A percentile compares a stretch with the other conserved stretches of the same genome.
Conservation (phyloP, 2,888 invertebrate genomes). For the Cryptocephalus moraei region DNA sequence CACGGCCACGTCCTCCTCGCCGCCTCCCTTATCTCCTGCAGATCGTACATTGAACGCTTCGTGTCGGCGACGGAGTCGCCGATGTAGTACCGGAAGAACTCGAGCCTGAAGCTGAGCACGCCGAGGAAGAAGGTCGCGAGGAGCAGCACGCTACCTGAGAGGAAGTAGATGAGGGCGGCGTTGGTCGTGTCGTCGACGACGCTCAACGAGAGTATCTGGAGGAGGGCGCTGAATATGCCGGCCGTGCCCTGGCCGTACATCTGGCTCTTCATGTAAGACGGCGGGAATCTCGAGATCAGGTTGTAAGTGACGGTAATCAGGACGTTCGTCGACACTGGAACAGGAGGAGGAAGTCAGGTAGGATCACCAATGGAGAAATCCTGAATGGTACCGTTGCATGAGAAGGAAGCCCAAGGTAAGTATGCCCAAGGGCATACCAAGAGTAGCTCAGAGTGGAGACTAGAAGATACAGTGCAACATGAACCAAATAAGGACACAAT, state of each 20-base stretch:
- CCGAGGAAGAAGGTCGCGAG: neutral
- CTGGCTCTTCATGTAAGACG: conserved; percentile 7
- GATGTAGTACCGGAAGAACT: conserved; percentile 1
- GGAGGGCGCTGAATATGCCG: conserved; percentile 7
- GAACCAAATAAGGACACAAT: too few species aligned
- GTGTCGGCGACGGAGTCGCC: neutral
- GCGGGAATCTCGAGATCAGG: conserved; percentile 12
- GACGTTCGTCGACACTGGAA: too few species aligned
- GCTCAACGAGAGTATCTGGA: conserved; percentile 7
- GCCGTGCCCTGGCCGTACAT: conserved; percentile 9
- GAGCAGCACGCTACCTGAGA: neutral
- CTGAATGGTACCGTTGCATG: too few species aligned
- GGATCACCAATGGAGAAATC: too few species aligned
- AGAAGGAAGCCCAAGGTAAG: too few species aligned
- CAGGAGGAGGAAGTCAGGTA: too few species aligned
- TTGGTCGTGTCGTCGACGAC: conserved; percentile 2
- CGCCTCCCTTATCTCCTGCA: neutral
- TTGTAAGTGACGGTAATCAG: conserved; percentile 1
- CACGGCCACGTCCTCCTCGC: neutral
- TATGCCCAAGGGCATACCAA: too few species aligned
- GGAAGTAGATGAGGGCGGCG: conserved; percentile 7
- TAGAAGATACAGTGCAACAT: too few species aligned
- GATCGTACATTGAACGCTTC: neutral
- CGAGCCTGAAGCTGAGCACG: neutral
- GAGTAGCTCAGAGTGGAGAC: too few species aligned